phyloP scores from a whole-genome alignment of 2,797 vertebrate genomes.

The Hipposideros larvatus region DNA sequence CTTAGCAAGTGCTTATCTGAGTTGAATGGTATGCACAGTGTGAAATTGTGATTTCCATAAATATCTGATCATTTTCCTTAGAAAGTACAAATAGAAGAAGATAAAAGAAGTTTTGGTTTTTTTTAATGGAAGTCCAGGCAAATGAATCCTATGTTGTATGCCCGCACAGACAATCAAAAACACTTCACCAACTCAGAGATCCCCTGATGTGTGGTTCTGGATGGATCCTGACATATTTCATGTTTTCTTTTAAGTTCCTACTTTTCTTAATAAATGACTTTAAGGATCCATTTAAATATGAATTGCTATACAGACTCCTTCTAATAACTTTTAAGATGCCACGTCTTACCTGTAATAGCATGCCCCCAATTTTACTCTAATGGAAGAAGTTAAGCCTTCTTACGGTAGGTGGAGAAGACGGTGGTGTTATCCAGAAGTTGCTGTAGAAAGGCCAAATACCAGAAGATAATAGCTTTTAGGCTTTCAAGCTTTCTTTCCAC shows the following conservation, averaged over 20 bases:
- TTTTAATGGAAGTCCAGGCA: background rate
- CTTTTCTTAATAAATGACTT: conserved; percentile 42
- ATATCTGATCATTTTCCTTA: conserved; percentile 20
- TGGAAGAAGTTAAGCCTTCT: background rate
- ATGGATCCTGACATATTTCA: background rate
- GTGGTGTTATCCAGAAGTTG: background rate
- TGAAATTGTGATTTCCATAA: background rate
- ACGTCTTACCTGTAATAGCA: background rate
- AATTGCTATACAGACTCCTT: conserved; percentile 3
- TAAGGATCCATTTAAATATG: background rate
- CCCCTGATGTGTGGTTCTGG: background rate
- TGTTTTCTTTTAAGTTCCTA: conserved; percentile 1
- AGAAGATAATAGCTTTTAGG: background rate
- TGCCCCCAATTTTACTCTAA: background rate
- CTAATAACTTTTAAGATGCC: background rate
- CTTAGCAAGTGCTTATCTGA: background rate
- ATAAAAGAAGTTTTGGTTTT: background rate
- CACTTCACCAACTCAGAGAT: background rate
- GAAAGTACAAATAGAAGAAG: background rate
- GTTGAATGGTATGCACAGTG: background rate
- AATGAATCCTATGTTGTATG: background rate
- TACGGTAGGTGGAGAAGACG: background rate
- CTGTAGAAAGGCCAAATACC: background rate
- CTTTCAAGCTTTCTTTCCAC: background rate
- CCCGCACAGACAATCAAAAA: background rate